Conservation (phyloP, 1,140 invertebrate species). For the Platorchestia sp. region DNA sequence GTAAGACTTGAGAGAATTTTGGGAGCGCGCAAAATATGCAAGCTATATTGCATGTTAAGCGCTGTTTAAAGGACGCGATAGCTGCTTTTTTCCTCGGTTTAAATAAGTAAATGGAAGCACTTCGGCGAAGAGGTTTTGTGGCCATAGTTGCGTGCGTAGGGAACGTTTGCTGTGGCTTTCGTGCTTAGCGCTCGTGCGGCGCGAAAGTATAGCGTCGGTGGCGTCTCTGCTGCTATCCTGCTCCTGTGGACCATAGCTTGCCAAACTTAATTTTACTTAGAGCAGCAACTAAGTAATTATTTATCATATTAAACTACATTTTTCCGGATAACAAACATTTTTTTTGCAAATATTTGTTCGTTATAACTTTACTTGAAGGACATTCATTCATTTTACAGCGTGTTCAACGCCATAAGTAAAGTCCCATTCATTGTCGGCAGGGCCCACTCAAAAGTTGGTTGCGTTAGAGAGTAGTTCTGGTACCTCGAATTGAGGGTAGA, state of each 20-base stretch:
- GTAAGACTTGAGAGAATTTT: not conserved
- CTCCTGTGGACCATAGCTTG: not conserved
- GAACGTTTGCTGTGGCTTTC: constrained; percentile 15
- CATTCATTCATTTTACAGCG: no score
- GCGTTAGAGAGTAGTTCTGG: no score
- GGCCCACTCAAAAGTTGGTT: no score
- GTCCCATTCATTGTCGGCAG: no score
- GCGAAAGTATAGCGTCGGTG: not conserved
- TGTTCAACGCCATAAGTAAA: no score
- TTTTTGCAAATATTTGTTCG: no score
- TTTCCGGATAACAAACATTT: no score
- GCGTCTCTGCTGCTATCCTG: not conserved
- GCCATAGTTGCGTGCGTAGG: constrained; percentile 13
- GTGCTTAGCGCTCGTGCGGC: not conserved
- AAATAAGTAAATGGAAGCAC: constrained; percentile 30
- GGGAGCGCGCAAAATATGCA: constrained; percentile 1
- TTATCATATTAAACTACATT: no score
- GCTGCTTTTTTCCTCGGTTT: constrained; percentile 41
- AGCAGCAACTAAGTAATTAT: no score
- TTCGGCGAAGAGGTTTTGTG: constrained; percentile 43
- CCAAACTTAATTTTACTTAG: not conserved
- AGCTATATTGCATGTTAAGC: constrained; percentile 53
- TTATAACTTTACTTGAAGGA: no score
- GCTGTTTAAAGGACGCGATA: constrained; percentile 35
- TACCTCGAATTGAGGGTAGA: no score